These are phyloP conservation scores for Rutpela maculata DNA, from an alignment of 2,888 invertebrate genomes.

Conservation along the genomic window DNA sequence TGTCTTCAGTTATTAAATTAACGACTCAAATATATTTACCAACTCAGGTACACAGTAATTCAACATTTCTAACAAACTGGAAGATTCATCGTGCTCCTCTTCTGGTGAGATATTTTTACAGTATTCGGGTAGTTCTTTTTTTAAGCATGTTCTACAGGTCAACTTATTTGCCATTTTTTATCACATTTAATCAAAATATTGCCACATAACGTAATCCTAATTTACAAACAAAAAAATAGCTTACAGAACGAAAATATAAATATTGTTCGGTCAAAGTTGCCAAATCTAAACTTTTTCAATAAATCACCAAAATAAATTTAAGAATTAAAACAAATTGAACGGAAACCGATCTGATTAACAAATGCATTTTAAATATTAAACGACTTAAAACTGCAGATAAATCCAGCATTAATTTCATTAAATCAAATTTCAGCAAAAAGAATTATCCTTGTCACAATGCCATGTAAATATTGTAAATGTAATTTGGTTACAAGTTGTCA, in stretches of 20 bases:
- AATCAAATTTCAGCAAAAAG: too few relatives aligned
- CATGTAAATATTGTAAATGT: too few relatives aligned
- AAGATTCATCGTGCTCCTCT: conserved; percentile 36
- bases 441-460: too few relatives aligned
- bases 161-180: conserved; percentile 20
- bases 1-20: neutral
- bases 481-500: too few relatives aligned
- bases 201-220: conserved; percentile 4
- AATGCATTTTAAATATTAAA: too few relatives aligned
- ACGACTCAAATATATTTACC: conserved; percentile 30
- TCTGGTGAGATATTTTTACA: conserved; percentile 40
- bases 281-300: neutral
- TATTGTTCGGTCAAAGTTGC: neutral
- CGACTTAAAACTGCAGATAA: too few relatives aligned
- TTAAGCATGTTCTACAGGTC: conserved; percentile 42
- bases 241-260: neutral
- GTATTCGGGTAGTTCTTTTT: conserved; percentile 24
- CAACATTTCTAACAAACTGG: conserved; percentile 43
- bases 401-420: too few relatives aligned
- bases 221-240: neutral
- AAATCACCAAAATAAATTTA: too few relatives aligned
- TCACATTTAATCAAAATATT: neutral
- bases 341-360: too few relatives aligned
- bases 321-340: too few relatives aligned
- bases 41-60: conserved; percentile 51